phyloP scores from a whole-genome alignment of 2,888 invertebrate genomes.

The Scaptomyza polygonia region DNA sequence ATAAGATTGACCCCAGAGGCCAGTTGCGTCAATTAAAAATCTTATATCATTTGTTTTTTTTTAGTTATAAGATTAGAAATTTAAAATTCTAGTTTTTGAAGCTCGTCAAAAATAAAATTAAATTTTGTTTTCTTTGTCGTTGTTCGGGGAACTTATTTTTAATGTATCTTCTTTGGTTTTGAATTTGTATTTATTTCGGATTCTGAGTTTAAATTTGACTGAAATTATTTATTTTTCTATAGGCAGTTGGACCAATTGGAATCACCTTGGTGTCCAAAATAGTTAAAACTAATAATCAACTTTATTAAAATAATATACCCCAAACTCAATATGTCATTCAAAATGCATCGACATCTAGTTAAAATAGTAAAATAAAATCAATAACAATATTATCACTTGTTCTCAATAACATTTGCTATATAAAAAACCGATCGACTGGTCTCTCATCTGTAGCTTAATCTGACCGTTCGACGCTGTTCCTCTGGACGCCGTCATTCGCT shows the following conservation, averaged over 20 bases:
- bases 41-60: slow-evolving; percentile 6
- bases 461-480: slow-evolving; percentile 46
- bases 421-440: slow-evolving; percentile 44
- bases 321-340: neutral
- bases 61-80: slow-evolving; percentile 2
- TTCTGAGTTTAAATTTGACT: too few species aligned
- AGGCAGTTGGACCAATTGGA: too few species aligned
- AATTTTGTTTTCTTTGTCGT: neutral
- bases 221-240: neutral
- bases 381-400: slow-evolving; percentile 83
- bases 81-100: neutral
- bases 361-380: slow-evolving; percentile 73
- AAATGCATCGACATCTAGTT: slow-evolving; percentile 82
- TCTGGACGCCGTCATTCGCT: slow-evolving; percentile 40
- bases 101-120: neutral
- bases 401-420: slow-evolving; percentile 79
- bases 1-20: slow-evolving; percentile 7
- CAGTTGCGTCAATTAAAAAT: slow-evolving; percentile 12
- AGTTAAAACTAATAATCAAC: neutral
- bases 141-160: neutral
- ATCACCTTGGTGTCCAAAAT: too few species aligned
- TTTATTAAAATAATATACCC: neutral
- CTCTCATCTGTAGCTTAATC: slow-evolving; percentile 68
- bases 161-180: neutral
- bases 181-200: neutral